A percentile compares a stretch with the other conserved stretches of the same genome.
These are phyloP conservation scores for Oreonectes daqikongensis DNA, from an alignment of 2,797 vertebrate genomes.

Conservation along the genomic window DNA sequence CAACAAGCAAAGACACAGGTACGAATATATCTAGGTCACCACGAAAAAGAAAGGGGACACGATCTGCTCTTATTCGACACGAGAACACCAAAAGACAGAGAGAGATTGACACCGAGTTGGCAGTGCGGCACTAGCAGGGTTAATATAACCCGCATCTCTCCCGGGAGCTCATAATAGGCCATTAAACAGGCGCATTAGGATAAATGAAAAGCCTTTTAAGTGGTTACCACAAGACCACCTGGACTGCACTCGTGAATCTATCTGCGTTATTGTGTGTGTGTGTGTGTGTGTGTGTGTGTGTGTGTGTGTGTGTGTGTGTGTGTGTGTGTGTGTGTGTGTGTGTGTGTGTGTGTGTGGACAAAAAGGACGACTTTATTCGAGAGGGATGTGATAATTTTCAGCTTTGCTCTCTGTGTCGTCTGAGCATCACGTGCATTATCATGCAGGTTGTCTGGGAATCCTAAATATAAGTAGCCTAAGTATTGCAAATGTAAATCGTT, in stretches of 20 bases:
- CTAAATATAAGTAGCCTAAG: too few species aligned
- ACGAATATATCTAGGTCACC: constrained; percentile 14
- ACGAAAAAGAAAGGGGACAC: background rate
- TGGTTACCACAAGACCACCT: constrained; percentile 76
- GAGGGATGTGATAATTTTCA: constrained; percentile 28
- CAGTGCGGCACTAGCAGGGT: constrained; percentile 54
- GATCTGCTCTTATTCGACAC: background rate
- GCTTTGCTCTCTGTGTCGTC: background rate
- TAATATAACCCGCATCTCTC: constrained; percentile 71
- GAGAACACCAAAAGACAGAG: background rate
- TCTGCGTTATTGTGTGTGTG: constrained; percentile 19
- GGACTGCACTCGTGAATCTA: constrained; percentile 67
- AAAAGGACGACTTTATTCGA: constrained; percentile 12
- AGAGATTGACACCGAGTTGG: constrained; percentile 3
- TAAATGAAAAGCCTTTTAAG: constrained; percentile 86
- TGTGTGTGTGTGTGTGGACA: constrained; percentile 2
- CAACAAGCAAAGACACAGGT: constrained; percentile 16
- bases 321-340: constrained; percentile 5
- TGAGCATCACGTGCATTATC: background rate
- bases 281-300: constrained; percentile 11
- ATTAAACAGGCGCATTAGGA: constrained; percentile 82
- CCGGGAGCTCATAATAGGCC: constrained; percentile 80
- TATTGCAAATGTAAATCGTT: too few species aligned
- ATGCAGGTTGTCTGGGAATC: background rate
- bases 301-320: constrained; percentile 6